Evolutionary conservation across 2,888 invertebrate species (phyloP), one percentile per base, ranked within the genome.

Genomic region (Oxyteleia sp.): DNA sequence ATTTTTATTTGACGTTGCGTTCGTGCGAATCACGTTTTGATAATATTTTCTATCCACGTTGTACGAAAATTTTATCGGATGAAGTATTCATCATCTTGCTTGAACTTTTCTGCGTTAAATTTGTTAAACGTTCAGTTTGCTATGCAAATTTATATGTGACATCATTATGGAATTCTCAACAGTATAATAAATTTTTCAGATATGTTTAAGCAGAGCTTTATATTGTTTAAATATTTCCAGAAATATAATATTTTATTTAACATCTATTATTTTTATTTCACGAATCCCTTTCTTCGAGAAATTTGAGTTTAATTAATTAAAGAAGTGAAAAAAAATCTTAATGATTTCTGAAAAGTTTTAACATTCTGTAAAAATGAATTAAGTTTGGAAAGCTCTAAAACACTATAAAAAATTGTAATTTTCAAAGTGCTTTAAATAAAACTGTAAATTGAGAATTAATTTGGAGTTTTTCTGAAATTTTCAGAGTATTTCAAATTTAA

Each of bases 161-260:
- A 43, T 53, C 35, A 16, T 2, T 51, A 41, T 59, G 43, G 5
- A 49, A 59, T 23, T 63, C 10, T 35, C 43, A 53, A 41, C 26
- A 16, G 10, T 41, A 53, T 35, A 49, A 61, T 51, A 61, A 15
- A 53, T 23, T 55, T 63, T 43, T 43, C 55, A 63, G 4, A 45
- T 26, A 26, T 18, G 49, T 55, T 74, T 74, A 63, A 4, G 35
- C 74, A 74, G 47, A 74, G 43, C 53, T 64, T 74, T 74, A 74
- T 64, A 74, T 55, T 64, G 59, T 64, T 74, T 74, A 55, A 53
- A 74, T 43, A 43, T 51, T 63, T 63, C 41, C 43, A 74, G 57
- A 63, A 74, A 74, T 74, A 61, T 61, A 61, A 63, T 74, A 74
- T 74, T 74, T 74, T 74, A 74, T 74, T 74, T 74, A 59, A 63